Conservation (phyloP, 1,140 invertebrate species). For the Musca vetustissima region DNA sequence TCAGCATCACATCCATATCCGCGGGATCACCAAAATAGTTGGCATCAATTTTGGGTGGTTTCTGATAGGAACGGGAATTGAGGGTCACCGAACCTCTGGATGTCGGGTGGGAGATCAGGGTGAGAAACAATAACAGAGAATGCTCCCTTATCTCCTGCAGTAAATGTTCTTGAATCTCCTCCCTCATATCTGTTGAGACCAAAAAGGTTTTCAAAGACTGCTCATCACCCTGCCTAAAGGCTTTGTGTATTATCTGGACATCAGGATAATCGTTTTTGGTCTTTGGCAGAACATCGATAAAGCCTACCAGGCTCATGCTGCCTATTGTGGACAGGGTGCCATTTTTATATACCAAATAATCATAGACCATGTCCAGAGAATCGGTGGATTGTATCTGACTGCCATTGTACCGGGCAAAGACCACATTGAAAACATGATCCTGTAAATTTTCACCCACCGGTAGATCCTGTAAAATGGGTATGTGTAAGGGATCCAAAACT, state of each 20-base stretch:
- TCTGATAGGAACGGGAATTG: constrained; percentile 66
- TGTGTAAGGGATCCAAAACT: constrained; percentile 66
- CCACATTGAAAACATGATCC: constrained; percentile 52
- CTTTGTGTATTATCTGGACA: not conserved
- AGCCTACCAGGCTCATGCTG: not conserved
- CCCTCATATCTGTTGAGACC: no score
- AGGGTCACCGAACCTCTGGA: constrained; percentile 70
- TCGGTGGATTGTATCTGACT: no score
- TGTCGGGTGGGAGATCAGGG: constrained; percentile 63
- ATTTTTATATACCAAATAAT: constrained; percentile 47
- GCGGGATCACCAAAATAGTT: constrained; percentile 68
- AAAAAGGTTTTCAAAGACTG: constrained; percentile 24
- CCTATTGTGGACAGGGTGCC: constrained; percentile 47
- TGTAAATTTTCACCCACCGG: constrained; percentile 66
- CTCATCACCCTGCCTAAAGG: constrained; percentile 29
- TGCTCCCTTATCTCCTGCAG: no score
- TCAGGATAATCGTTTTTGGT: not conserved
- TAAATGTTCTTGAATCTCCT: no score
- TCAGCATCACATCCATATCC: constrained; percentile 68
- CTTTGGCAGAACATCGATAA: not conserved
- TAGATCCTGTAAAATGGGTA: constrained; percentile 67
- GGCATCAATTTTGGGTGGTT: constrained; percentile 70
- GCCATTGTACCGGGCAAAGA: no score
- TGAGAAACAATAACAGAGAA: no score
- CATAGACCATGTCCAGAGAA: constrained; percentile 36